Conservation (phyloP, 2,888 invertebrate genomes). For the Oligia fasciuncula region DNA sequence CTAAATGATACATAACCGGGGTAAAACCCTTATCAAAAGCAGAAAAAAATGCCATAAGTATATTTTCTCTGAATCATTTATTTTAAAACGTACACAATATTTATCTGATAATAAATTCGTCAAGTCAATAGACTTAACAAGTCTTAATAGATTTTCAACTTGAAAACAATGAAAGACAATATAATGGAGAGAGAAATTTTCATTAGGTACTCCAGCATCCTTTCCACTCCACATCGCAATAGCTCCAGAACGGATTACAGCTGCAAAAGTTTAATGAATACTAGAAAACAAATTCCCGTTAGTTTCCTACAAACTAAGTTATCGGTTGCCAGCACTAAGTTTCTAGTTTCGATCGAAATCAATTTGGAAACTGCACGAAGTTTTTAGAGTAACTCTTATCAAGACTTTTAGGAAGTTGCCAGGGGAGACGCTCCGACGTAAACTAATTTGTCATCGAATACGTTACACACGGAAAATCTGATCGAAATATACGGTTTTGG, state of each 20-base stretch:
- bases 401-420: conserved; percentile 55
- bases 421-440: conserved; percentile 50
- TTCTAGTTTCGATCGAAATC: conserved; percentile 79
- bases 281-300: conserved; percentile 67
- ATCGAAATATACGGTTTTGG: conserved; percentile 37
- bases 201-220: conserved; percentile 45
- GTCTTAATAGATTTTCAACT: conserved; percentile 34
- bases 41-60: neutral
- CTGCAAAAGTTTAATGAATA: conserved; percentile 68
- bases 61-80: conserved; percentile 1
- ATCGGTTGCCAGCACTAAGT: conserved; percentile 71
- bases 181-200: conserved; percentile 46
- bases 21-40: neutral
- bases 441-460: conserved; percentile 66
- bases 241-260: conserved; percentile 48
- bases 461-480: conserved; percentile 55
- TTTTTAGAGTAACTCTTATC: conserved; percentile 72
- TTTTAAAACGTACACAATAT: conserved; percentile 29
- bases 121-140: conserved; percentile 13
- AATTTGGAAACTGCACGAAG: conserved; percentile 78
- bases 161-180: conserved; percentile 39
- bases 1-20: too few species aligned
- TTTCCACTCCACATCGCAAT: conserved; percentile 44
- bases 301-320: conserved; percentile 73
- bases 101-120: conserved; percentile 25